A percentile compares a stretch with the other conserved stretches of the same genome.
Evolutionary conservation across 2,113 vertebrate genomes (phyloP).

Genomic region (Axis porcinus): DNA sequence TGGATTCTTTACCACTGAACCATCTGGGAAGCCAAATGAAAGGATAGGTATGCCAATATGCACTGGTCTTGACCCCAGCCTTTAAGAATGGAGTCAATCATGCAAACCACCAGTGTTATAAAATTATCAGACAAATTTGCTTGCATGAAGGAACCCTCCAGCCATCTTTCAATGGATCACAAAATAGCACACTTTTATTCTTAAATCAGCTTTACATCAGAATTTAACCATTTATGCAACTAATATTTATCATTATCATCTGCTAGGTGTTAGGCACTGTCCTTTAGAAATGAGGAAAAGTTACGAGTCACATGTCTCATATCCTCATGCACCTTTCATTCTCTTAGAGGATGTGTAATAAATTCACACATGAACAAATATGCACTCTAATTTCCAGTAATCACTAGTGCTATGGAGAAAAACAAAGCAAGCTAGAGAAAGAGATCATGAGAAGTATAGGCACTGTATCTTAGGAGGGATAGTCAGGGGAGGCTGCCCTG

Average conservation of each 20-base stretch:
- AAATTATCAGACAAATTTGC: neutral
- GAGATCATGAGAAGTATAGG: neutral
- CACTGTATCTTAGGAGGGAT: neutral
- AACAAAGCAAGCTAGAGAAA: neutral
- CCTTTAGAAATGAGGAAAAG: neutral
- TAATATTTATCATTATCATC: neutral
- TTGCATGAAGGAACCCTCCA: neutral
- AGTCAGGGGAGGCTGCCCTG: neutral
- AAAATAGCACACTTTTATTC: neutral
- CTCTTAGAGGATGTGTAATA: neutral
- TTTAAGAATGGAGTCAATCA: neutral
- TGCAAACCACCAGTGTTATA: neutral
- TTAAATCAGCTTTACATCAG: neutral
- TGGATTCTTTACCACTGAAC: neutral
- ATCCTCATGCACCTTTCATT: neutral
- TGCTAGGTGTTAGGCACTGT: neutral
- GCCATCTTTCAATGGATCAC: neutral
- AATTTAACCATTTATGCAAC: neutral
- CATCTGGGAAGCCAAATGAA: neutral
- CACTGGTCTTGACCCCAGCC: neutral
- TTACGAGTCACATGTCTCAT: neutral
- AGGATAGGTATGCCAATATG: neutral
- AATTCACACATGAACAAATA: neutral
- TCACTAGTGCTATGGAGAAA: neutral
- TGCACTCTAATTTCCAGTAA: neutral